Evolutionary conservation across 2,888 invertebrate genomes (phyloP).

Genomic region (Agonopterix subpropinquella): DNA sequence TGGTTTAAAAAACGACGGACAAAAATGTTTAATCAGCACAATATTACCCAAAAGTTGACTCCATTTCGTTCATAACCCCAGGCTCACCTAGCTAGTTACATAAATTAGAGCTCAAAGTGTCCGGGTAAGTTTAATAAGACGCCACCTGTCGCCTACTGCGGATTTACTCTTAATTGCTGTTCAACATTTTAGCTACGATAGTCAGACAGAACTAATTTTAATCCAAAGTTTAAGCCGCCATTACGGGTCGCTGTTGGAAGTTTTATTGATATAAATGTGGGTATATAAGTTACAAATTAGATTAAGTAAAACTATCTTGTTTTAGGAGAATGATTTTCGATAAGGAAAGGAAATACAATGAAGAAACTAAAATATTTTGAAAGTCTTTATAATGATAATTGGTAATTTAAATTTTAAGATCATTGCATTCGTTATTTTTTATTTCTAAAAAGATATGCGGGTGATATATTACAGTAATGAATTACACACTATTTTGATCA

Average conservation of each 20-base stretch:
- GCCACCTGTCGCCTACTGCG: slow-evolving; percentile 52
- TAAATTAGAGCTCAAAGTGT: slow-evolving; percentile 37
- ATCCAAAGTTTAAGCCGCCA: slow-evolving; percentile 8
- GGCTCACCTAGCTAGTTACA: slow-evolving; percentile 23
- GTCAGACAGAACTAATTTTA: slow-evolving; percentile 9
- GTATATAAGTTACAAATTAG: too few relatives aligned
- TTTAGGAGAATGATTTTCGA: too few relatives aligned
- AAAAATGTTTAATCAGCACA: background rate
- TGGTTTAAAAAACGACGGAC: too few relatives aligned
- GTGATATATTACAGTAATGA: too few relatives aligned
- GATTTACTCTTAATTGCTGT: slow-evolving; percentile 55
- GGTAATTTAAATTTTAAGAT: too few relatives aligned
- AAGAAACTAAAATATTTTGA: too few relatives aligned
- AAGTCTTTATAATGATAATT: too few relatives aligned
- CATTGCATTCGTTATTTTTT: too few relatives aligned
- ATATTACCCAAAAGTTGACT: background rate
- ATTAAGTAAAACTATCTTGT: too few relatives aligned
- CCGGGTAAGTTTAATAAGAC: slow-evolving; percentile 56
- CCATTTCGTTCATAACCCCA: slow-evolving; percentile 5
- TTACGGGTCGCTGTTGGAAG: slow-evolving; percentile 4
- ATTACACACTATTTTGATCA: too few relatives aligned
- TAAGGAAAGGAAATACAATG: too few relatives aligned
- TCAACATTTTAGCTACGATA: slow-evolving; percentile 22
- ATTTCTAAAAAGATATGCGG: too few relatives aligned
- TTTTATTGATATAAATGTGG: background rate